Conservation (phyloP, 2,113 vertebrate genomes). For the Pristiophorus japonicus region DNA sequence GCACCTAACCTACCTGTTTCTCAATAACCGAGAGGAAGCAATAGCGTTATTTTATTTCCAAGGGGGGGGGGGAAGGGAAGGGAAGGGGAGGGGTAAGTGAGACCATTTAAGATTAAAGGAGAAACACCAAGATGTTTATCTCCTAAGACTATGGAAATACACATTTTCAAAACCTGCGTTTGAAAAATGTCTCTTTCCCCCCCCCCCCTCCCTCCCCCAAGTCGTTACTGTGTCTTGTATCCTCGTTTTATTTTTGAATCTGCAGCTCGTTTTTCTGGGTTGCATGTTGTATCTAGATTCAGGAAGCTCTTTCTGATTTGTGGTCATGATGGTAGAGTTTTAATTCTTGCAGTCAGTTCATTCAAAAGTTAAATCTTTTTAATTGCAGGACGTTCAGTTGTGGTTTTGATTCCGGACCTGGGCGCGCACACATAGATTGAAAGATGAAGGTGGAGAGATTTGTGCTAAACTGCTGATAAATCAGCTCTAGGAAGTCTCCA, state of each 20-base stretch:
- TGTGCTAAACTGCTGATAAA: background rate
- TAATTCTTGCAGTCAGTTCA: background rate
- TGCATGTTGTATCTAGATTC: background rate
- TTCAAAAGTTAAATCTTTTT: background rate
- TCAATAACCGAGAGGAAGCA: too few relatives aligned
- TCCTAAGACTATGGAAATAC: background rate
- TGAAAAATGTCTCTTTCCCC: background rate
- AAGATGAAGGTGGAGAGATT: background rate
- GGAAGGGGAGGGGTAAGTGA: too few relatives aligned
- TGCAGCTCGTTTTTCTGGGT: background rate
- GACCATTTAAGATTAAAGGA: background rate
- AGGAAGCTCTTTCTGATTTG: background rate
- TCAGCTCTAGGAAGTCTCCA: too few relatives aligned
- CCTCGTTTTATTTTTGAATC: background rate
- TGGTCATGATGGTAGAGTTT: background rate
- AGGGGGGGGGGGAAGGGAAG: too few relatives aligned
- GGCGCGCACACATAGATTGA: background rate
- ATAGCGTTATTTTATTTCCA: too few relatives aligned
- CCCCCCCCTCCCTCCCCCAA: too few relatives aligned
- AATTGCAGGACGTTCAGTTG: background rate
- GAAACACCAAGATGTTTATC: background rate
- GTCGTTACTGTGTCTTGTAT: background rate
- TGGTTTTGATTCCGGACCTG: background rate
- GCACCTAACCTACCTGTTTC: background rate
- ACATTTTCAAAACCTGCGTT: background rate